A percentile compares a stretch with the other conserved stretches of the same genome.
These are phyloP conservation scores for Melikaiella ostensackeni DNA, from an alignment of 2,888 invertebrate species.

Conservation along the genomic window DNA sequence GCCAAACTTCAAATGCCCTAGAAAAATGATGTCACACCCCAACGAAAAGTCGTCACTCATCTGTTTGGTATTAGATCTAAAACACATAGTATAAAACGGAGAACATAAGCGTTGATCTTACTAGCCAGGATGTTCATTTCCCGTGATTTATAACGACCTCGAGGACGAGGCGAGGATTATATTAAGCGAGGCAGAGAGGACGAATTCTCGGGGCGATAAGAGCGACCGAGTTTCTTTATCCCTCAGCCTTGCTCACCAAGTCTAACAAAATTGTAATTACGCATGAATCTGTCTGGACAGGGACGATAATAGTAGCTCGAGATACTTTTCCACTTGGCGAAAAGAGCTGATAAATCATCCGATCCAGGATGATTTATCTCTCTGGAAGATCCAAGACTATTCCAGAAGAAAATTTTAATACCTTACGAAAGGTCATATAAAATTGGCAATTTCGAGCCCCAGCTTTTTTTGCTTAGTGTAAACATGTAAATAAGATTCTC, in stretches of 20 bases:
- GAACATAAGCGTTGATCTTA: too few relatives aligned
- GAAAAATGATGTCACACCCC: background rate
- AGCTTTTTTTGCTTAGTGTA: background rate
- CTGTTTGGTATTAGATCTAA: background rate
- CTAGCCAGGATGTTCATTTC: conserved; percentile 8
- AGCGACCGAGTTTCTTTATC: conserved; percentile 27
- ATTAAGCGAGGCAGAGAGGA: conserved; percentile 24
- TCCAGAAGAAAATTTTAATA: background rate
- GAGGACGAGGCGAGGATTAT: conserved; percentile 8
- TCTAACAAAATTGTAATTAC: conserved; percentile 32
- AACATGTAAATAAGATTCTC: conserved; percentile 11
- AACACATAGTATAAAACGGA: background rate
- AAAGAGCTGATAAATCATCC: conserved; percentile 17
- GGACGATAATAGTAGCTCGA: conserved; percentile 18
- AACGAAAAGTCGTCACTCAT: background rate
- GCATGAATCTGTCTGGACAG: conserved; percentile 24
- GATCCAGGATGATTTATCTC: conserved; percentile 1
- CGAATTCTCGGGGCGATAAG: conserved; percentile 36
- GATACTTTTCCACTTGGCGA: background rate
- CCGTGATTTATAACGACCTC: conserved; percentile 17
- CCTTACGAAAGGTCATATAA: background rate
- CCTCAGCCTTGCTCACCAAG: background rate
- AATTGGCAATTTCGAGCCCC: background rate
- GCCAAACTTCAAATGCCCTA: background rate
- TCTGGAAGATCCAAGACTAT: background rate